Evolutionary conservation across 35 echinoderm and acorn worm species (phyloP).

Genomic region (Heliocidaris erythrogramma): DNA sequence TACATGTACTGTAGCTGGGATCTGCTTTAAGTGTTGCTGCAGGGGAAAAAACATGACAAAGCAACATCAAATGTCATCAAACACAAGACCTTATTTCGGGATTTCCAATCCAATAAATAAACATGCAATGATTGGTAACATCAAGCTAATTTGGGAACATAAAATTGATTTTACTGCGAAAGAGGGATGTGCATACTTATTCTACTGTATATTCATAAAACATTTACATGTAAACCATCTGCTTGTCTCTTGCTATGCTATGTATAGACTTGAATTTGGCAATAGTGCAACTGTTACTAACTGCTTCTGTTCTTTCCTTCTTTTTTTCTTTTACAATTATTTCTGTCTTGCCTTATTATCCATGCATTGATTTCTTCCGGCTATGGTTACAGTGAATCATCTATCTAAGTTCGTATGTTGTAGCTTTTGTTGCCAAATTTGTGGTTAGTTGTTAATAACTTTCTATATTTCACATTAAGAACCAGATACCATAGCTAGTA

Average conservation of each 20-base stretch:
- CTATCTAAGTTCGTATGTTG: not conserved
- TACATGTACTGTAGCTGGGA: no score
- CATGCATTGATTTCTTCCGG: not conserved
- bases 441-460: not conserved
- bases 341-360: not conserved
- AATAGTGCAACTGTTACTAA: not conserved
- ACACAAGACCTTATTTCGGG: no score
- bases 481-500: not conserved
- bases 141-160: no score
- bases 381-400: not conserved
- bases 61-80: no score
- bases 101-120: no score
- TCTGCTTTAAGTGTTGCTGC: no score
- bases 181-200: no score
- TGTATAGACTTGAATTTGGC: not conserved
- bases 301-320: not conserved
- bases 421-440: not conserved
- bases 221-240: no score
- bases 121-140: no score
- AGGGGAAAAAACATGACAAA: no score
- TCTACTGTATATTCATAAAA: no score
- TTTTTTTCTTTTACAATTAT: not conserved
- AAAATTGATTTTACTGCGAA: no score
- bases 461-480: not conserved
- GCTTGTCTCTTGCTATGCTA: not conserved